A percentile compares a stretch with the other conserved stretches of the same genome.
phyloP scores from a whole-genome alignment of 2,888 invertebrate species.

The Erynnis tages region DNA sequence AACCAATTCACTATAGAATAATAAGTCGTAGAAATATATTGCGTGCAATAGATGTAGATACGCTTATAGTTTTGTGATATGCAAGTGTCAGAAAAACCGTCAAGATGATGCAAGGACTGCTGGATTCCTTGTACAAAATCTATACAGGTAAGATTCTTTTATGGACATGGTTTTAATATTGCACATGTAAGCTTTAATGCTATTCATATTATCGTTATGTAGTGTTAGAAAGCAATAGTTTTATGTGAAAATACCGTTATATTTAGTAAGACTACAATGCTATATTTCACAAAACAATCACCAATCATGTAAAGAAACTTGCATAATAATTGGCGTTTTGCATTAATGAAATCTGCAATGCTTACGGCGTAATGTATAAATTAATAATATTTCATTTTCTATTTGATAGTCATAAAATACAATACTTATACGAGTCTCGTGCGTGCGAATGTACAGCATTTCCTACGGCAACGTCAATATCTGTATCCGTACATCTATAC shows the following conservation, averaged over 20 bases:
- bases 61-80: constrained; percentile 46
- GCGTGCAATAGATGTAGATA: constrained; percentile 24
- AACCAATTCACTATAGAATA: constrained; percentile 5
- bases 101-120: constrained; percentile 77
- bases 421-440: not conserved
- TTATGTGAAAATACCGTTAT: no score
- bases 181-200: no score
- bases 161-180: not conserved
- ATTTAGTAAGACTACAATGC: no score
- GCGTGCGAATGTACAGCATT: constrained; percentile 14
- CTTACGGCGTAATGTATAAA: no score
- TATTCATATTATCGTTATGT: no score
- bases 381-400: not conserved
- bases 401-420: not conserved
- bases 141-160: constrained; percentile 63
- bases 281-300: no score
- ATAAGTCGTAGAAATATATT: constrained; percentile 19
- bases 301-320: no score
- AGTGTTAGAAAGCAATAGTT: no score
- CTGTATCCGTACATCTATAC: no score
- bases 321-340: no score
- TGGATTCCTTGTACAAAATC: constrained; percentile 73
- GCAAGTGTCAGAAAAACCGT: constrained; percentile 45
- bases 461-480: constrained; percentile 16
- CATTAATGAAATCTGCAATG: no score